Base-by-base conservation (phyloP, 2,888 invertebrate species). In the Amphiduros pacificus region DNA sequence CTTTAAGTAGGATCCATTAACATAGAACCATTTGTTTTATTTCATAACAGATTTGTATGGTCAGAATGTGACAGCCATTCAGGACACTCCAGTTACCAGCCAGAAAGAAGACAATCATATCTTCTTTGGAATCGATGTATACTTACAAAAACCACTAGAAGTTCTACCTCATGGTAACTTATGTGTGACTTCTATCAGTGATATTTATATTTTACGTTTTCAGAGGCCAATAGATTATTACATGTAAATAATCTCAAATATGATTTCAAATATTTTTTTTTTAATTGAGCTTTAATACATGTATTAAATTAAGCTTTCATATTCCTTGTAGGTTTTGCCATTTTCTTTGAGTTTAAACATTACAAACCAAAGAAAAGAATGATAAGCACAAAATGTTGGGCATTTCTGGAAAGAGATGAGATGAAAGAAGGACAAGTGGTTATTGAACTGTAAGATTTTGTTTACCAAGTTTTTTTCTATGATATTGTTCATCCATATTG, bases 341-440 rank as follows among this genome's bases (percentile, higher is more conserved):
- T 80, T 32, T 79, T 79, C 71, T 79, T 80, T 73, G 80, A 80
- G 66, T 75, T 80, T 63, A 77, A 77, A 57, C 80, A 80, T 65
- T 80, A 71, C 67, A 80, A 80, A 65, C 78, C 78, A 22, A 76
- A 75, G 71, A 79, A 80, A 63, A 69, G 72, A 31, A 64, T 60
- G 28, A 68, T 75, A 29, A 78, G 78, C 64, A 77, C 74, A 1
- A 71, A 75, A 58, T 80, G 79, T 62, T 80, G 77, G 77, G 67
- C 77, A 20, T 75, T 77, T 61, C 70, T 80, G 69, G 80, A 80
- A 64, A 71, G 69, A 56, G 79, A 79, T 66, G 79, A 80, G 62
- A 75, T 80, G 36, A 77, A 76, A 63, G 76, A 77, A 6, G 79
- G 79, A 28, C 63, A 69, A 9, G 65, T 70, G 27, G 72, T 70